phyloP scores from a whole-genome alignment of 1,140 invertebrate genomes.

The Ruditapes philippinarum region DNA sequence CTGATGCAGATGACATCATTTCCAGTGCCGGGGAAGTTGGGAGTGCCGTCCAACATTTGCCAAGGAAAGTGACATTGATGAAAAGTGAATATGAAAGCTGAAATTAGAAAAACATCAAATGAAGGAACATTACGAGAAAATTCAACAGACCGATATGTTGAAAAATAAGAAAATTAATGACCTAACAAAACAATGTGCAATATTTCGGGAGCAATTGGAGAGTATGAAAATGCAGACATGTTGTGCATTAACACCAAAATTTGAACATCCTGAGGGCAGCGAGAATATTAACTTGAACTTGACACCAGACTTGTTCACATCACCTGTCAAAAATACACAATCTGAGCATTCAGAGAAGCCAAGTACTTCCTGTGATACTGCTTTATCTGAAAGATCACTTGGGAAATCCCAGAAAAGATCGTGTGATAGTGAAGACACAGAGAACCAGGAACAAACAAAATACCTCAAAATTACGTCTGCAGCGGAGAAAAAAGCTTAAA shows the following conservation, averaged over 20 bases:
- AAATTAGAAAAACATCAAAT: conserved; percentile 55
- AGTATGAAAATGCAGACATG: conserved; percentile 33
- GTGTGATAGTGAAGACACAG: conserved; percentile 3
- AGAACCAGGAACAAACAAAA: conserved; percentile 40
- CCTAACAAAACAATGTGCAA: conserved; percentile 15
- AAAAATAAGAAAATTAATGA: conserved; percentile 47
- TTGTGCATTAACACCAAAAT: conserved; percentile 54
- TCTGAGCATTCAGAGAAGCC: not conserved
- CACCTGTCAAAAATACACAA: not conserved
- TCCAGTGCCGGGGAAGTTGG: conserved; percentile 38
- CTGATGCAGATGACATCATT: conserved; percentile 51
- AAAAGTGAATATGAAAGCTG: conserved; percentile 64
- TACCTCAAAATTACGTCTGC: conserved; percentile 57
- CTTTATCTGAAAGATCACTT: not conserved
- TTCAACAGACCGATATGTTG: not conserved
- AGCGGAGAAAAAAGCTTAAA: conserved; percentile 39
- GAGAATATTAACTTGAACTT: conserved; percentile 29
- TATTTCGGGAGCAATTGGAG: conserved; percentile 41
- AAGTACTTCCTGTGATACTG: not conserved
- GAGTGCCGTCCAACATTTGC: conserved; percentile 34
- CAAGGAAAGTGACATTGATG: conserved; percentile 44
- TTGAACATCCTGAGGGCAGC: conserved; percentile 9
- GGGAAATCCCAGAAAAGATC: conserved; percentile 8
- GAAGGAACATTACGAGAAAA: conserved; percentile 62
- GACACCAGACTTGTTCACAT: conserved; percentile 43